Evolutionary conservation across 1,140 invertebrate genomes (phyloP).

Genomic region (Carcinoscorpius rotundicauda): DNA sequence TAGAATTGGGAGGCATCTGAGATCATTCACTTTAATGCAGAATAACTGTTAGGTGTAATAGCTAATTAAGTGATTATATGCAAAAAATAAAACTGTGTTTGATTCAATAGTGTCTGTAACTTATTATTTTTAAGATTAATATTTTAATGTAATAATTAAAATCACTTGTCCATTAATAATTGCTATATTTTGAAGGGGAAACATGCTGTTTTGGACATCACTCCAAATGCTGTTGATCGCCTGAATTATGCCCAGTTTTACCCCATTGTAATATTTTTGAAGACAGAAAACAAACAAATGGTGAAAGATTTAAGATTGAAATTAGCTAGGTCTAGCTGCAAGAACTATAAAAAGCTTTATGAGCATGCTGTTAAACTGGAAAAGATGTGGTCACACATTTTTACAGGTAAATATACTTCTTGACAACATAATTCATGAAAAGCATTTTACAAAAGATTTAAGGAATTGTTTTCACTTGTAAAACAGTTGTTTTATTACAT

Average conservation of each 20-base stretch:
- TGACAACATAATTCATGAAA: too few relatives aligned
- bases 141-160: background rate
- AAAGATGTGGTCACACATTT: constrained; percentile 87
- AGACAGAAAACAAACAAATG: constrained; percentile 86
- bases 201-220: constrained; percentile 90
- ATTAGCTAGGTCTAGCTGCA: constrained; percentile 59
- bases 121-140: too few relatives aligned
- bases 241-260: constrained; percentile 97
- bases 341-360: constrained; percentile 87
- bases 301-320: constrained; percentile 82
- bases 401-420: constrained; percentile 45
- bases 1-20: too few relatives aligned
- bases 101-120: too few relatives aligned
- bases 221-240: constrained; percentile 90
- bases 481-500: too few relatives aligned
- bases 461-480: too few relatives aligned
- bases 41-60: too few relatives aligned
- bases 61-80: too few relatives aligned
- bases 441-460: too few relatives aligned
- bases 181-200: constrained; percentile 37
- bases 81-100: too few relatives aligned
- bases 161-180: background rate
- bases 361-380: constrained; percentile 93
- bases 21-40: too few relatives aligned
- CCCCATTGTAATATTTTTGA: constrained; percentile 92